Evolutionary conservation across 2,797 vertebrate genomes (phyloP).

Genomic region (Paratrypauchen microcephalus): DNA sequence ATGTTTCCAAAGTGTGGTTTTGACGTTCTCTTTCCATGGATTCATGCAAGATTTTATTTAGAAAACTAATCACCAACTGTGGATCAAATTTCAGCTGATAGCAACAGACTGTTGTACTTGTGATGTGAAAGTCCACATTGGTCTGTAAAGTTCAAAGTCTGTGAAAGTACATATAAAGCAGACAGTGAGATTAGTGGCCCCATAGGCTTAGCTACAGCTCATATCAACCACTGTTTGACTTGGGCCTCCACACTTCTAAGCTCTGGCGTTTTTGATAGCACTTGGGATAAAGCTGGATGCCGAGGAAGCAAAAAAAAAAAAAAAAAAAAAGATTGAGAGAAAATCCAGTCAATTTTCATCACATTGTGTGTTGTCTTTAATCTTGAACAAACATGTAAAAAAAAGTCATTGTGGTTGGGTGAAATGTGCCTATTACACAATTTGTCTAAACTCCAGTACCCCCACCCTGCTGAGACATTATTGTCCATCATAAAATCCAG

Average conservation of each 20-base stretch:
- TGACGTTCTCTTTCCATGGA: too few relatives aligned
- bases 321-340: background rate
- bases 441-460: conserved; percentile 18
- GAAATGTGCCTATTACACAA: conserved; percentile 62
- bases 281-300: conserved; percentile 3
- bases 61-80: too few relatives aligned
- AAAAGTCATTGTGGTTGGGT: conserved; percentile 53
- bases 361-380: conserved; percentile 12
- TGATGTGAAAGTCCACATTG: conserved; percentile 35
- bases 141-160: conserved; percentile 39
- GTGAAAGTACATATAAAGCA: conserved; percentile 59
- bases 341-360: conserved; percentile 20
- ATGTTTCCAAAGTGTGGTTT: too few relatives aligned
- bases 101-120: conserved; percentile 1
- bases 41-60: too few relatives aligned
- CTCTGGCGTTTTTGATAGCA: conserved; percentile 31
- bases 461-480: conserved; percentile 49
- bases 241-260: conserved; percentile 21
- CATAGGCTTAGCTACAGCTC: conserved; percentile 26
- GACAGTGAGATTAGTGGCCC: conserved; percentile 49
- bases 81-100: too few relatives aligned
- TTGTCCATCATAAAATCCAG: conserved; percentile 58
- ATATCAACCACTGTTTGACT: conserved; percentile 48
- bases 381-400: conserved; percentile 33
- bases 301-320: too few relatives aligned